Conservation (phyloP, 1,140 invertebrate species). For the Listronotus oregonensis region DNA sequence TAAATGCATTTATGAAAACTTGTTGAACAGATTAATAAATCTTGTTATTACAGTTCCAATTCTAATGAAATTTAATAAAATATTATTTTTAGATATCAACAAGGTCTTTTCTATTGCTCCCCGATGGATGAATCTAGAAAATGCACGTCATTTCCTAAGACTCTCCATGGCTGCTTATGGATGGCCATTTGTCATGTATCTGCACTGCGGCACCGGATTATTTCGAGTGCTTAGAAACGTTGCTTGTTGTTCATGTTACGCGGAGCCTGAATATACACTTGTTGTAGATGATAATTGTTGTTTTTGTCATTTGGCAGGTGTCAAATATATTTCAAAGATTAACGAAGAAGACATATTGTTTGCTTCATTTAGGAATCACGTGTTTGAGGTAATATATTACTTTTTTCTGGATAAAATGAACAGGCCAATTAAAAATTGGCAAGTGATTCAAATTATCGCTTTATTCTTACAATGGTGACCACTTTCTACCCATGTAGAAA, state of each 20-base stretch:
- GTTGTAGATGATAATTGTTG: constrained; percentile 89
- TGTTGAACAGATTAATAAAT: no score
- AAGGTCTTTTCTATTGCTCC: constrained; percentile 67
- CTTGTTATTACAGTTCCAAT: no score
- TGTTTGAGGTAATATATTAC: constrained; percentile 86
- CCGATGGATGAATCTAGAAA: constrained; percentile 79
- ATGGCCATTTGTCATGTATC: constrained; percentile 86
- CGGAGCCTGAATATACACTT: constrained; percentile 67
- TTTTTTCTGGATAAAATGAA: no score
- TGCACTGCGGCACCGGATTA: constrained; percentile 73
- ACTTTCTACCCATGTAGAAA: no score
- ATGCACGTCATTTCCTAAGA: constrained; percentile 76
- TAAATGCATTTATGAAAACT: no score
- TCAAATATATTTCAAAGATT: constrained; percentile 76
- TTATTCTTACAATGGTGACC: no score
- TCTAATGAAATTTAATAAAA: no score
- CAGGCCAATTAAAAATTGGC: no score
- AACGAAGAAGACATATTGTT: constrained; percentile 81
- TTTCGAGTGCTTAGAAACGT: constrained; percentile 72
- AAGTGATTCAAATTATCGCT: no score
- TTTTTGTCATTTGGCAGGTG: constrained; percentile 82
- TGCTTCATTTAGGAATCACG: constrained; percentile 84
- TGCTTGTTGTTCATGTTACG: constrained; percentile 73
- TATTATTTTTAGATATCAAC: constrained; percentile 56
- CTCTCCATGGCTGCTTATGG: constrained; percentile 85